Base-by-base conservation (phyloP, 2,888 invertebrate species). In the Drosophila engyochracea region DNA sequence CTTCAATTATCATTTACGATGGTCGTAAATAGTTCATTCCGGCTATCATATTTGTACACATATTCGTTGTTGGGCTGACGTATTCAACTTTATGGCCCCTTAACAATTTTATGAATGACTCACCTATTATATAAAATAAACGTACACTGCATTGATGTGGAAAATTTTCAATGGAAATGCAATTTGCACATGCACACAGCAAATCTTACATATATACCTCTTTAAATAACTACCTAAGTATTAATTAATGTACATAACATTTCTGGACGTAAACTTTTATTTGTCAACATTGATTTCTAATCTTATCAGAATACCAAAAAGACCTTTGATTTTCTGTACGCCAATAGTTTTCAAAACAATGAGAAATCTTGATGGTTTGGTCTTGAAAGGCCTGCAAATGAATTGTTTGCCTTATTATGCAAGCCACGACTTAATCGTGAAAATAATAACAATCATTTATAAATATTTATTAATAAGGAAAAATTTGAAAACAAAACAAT, bases 291-390 rank as follows among this genome's bases (percentile, higher is more conserved):
- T 62, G 76, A 70, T 72, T 73, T 66, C 41, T 71, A 61, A 83
- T 85, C 86, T 83, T 81, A 85, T 83, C 82, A 49, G 22, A 22
- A 52, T 49, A 49, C 44, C 39, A 65, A 55, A 30, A 31, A 55
- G 62, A 66, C 59, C 64, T 53, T 37, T 72, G 73, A 60, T 69
- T 55, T 60, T 5, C 63, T 59, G 41, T 62, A 41, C 62, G 62
- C 52, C 51, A 53, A 19, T 14, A 19, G 35, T 54, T 44, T 59
- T 5, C 44, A 58, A 59, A 54, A 7, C 6, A 28, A 41, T 25
- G 14, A 49, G 16, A 61, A 59, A 53, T 58, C 25, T 35, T 16
- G 33, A 51, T 10, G 41, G 53, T 75, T 79, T 68, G 51, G 28
- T 60, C 61, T 66, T 53, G 41, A 33, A 58, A 33, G 35, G 30